Evolutionary conservation across 2,113 vertebrate genomes (phyloP).

Genomic region (Grammomys dolichurus): DNA sequence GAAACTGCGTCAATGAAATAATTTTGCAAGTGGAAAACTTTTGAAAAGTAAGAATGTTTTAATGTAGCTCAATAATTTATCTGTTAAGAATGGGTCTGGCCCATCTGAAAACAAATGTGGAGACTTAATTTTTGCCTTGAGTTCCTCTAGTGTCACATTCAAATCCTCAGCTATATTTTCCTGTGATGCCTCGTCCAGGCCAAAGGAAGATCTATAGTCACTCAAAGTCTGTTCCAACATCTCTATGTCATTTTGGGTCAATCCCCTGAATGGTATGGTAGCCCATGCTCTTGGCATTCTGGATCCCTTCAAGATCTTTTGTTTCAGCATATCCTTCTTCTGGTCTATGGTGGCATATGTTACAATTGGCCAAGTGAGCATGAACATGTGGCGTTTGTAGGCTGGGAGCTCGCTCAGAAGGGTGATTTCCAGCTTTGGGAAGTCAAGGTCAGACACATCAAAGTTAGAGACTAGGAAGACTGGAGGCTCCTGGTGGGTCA

Average conservation of each 20-base stretch:
- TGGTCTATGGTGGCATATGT: slow-evolving; percentile 3
- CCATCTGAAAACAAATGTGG: background rate
- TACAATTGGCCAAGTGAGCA: slow-evolving; percentile 51
- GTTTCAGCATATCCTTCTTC: slow-evolving; percentile 52
- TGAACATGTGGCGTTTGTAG: slow-evolving; percentile 52
- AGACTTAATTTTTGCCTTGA: slow-evolving; percentile 47
- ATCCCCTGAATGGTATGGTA: background rate
- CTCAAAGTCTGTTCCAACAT: slow-evolving; percentile 21
- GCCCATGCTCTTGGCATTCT: background rate
- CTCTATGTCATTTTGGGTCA: slow-evolving; percentile 4
- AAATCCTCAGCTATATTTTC: slow-evolving; percentile 34
- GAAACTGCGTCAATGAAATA: background rate
- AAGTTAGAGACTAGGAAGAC: slow-evolving; percentile 67
- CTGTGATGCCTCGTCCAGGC: slow-evolving; percentile 65
- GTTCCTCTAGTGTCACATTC: background rate
- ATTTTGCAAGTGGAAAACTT: slow-evolving; percentile 22
- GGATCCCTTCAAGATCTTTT: slow-evolving; percentile 52
- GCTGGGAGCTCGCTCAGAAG: slow-evolving; percentile 57
- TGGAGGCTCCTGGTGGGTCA: background rate
- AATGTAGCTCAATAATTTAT: background rate
- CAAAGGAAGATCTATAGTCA: slow-evolving; percentile 54
- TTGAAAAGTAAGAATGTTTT: background rate
- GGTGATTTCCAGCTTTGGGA: slow-evolving; percentile 41
- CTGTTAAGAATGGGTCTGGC: background rate
- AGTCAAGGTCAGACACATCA: slow-evolving; percentile 57